Conservation (phyloP, 2,113 vertebrate species). For the Ceyx cyanopectus region DNA sequence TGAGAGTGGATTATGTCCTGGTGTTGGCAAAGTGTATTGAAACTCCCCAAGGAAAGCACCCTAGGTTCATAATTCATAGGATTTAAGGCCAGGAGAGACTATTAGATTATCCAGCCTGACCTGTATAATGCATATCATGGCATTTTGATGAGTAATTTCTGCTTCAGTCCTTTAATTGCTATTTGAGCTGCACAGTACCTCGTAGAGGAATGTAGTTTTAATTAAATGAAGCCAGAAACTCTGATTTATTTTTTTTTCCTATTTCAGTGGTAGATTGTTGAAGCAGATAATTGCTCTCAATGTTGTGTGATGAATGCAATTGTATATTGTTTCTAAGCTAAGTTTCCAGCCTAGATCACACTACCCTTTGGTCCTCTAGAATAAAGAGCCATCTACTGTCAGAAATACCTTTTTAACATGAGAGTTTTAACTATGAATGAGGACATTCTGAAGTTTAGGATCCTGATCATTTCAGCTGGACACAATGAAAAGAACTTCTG, state of each 20-base stretch:
- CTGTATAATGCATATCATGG: not conserved
- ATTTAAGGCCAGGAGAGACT: constrained; percentile 2
- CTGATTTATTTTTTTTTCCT: not conserved
- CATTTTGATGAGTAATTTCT: constrained; percentile 8
- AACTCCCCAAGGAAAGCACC: not conserved
- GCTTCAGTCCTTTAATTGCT: not conserved
- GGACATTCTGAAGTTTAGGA: not conserved
- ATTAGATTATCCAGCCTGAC: constrained; percentile 11
- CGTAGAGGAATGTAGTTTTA: not conserved
- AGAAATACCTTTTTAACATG: not conserved
- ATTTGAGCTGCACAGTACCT: not conserved
- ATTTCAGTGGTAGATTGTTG: not conserved
- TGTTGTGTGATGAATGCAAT: not conserved
- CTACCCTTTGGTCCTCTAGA: not conserved
- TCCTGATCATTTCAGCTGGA: not conserved
- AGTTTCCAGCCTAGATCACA: not conserved
- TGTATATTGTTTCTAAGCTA: not conserved
- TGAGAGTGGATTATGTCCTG: not conserved
- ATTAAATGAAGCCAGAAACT: not conserved
- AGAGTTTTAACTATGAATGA: not conserved
- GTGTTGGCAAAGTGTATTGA: not conserved
- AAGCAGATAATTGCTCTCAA: not conserved
- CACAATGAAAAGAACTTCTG: not conserved
- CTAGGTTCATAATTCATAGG: constrained; percentile 5
- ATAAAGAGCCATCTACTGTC: not conserved